Evolutionary conservation across 2,113 vertebrate species (phyloP), one percentile per base, ranked within the genome.

Genomic region (Galeopterus variegatus): DNA sequence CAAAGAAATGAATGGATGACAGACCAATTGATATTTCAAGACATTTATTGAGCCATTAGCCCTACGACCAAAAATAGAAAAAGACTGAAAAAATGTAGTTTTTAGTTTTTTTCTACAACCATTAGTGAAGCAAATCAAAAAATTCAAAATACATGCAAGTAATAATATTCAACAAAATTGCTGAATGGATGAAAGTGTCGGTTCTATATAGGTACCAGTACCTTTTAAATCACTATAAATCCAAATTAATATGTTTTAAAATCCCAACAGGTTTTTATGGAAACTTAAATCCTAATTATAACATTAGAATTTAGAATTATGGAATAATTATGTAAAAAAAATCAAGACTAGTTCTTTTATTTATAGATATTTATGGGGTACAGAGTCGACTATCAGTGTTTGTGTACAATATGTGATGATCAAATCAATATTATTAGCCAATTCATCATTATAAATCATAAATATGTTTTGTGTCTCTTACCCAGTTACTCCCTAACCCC

Each of bases 161-260:
- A 82, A 4, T 50, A 80, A 89, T 77, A 58, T 70, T 85, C 6
- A 85, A 24, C n/a, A 80, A 86, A 50, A 36, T 65, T 50, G 3
- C 56, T 86, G 6, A n/a, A 80, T 50, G 50, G 33, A 41, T 72
- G 26, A 79, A 13, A 9, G 5, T 56, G 28, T 84, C 23, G 85
- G 18, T 70, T 17, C 54, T 70, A 50, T 54, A 8, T 26, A 91
- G 54, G 62, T 19, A 72, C 5, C 17, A 26, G 54, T 87, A 65
- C 36, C 31, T 60, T 91, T 26, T 8, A 21, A 24, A 33, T 65
- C 1, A 12, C 17, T 72, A n/a, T 62, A 79, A 48, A n/a, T 41
- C 6, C 48, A 80, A 80, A 85, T 72, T 28, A 64, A 72, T 85
- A 64, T 0, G 36, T 85, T 93, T 93, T 58, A 96, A 93, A 86